Percentiles rank a stretch among this genome's conserved stretches.
phyloP scores from a whole-genome alignment of 2,888 invertebrate species.

The Drosophila pseudotakahashii region DNA sequence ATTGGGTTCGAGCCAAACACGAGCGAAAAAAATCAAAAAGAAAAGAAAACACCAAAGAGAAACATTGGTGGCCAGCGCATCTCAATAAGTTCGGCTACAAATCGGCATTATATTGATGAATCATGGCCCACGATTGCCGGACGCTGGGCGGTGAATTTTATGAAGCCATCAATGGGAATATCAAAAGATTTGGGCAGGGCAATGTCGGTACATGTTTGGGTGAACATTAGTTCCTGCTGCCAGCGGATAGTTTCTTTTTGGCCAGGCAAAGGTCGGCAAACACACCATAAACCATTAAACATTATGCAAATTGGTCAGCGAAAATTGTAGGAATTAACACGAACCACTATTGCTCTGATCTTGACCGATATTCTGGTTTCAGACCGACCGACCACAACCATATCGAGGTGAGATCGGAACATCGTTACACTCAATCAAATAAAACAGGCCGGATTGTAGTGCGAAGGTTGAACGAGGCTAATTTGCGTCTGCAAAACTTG shows the following conservation, averaged over 20 bases:
- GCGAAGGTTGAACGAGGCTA: slow-evolving; percentile 57
- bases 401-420: slow-evolving; percentile 29
- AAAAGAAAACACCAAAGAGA: slow-evolving; percentile 23
- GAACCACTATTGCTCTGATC: slow-evolving; percentile 50
- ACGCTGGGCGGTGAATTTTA: slow-evolving; percentile 25
- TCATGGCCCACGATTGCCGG: slow-evolving; percentile 49
- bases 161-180: slow-evolving; percentile 58
- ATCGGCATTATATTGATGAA: slow-evolving; percentile 63
- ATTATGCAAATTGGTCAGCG: slow-evolving; percentile 65
- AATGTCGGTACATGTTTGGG: slow-evolving; percentile 10
- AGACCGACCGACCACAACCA: background rate
- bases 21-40: slow-evolving; percentile 3
- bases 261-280: slow-evolving; percentile 38
- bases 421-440: slow-evolving; percentile 26
- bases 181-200: slow-evolving; percentile 36
- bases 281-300: slow-evolving; percentile 4
- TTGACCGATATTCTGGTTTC: slow-evolving; percentile 65
- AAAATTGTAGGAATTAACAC: slow-evolving; percentile 56
- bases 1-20: slow-evolving; percentile 15
- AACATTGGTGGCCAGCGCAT: slow-evolving; percentile 19
- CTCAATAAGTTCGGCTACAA: slow-evolving; percentile 34
- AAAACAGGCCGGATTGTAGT: slow-evolving; percentile 46
- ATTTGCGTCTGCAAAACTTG: slow-evolving; percentile 57
- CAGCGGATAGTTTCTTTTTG: slow-evolving; percentile 22
- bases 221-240: slow-evolving; percentile 10